Percentiles rank a stretch among this genome's conserved stretches.
Conservation (phyloP, 2,888 invertebrate genomes). For the Agrotis ipsilon region DNA sequence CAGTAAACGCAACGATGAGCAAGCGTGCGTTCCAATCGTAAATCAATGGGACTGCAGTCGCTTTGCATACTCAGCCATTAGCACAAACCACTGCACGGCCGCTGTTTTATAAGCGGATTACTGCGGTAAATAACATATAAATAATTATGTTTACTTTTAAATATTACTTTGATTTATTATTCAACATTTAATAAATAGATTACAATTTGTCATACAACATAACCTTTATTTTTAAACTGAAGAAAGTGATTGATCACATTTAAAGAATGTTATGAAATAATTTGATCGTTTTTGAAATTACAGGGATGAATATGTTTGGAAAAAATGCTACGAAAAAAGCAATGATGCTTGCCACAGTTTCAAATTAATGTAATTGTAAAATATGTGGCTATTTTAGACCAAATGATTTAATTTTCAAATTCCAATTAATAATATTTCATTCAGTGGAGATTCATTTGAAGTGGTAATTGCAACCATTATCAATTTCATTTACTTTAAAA, state of each 20-base stretch:
- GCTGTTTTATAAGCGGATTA: constrained; percentile 60
- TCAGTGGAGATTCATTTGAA: background rate
- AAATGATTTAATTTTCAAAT: background rate
- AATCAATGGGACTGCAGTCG: constrained; percentile 80
- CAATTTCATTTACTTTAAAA: constrained; percentile 16
- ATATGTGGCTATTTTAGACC: background rate
- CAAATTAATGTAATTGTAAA: background rate
- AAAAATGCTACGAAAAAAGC: no score
- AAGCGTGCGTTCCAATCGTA: constrained; percentile 76
- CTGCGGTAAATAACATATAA: constrained; percentile 33
- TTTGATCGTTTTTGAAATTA: background rate
- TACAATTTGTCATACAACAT: no score
- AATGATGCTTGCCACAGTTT: background rate
- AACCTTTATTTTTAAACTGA: background rate
- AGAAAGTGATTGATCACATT: background rate
- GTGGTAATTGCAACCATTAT: background rate
- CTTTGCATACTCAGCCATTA: constrained; percentile 80
- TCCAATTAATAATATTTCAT: background rate
- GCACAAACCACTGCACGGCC: constrained; percentile 73
- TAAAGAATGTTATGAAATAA: background rate
- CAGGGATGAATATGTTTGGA: no score
- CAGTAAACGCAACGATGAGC: constrained; percentile 42
- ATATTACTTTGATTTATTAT: background rate
- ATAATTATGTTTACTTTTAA: constrained; percentile 13
- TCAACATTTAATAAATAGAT: no score